These are phyloP conservation scores for Pediacus dermestoides DNA, from an alignment of 2,888 invertebrate species.

Conservation along the genomic window DNA sequence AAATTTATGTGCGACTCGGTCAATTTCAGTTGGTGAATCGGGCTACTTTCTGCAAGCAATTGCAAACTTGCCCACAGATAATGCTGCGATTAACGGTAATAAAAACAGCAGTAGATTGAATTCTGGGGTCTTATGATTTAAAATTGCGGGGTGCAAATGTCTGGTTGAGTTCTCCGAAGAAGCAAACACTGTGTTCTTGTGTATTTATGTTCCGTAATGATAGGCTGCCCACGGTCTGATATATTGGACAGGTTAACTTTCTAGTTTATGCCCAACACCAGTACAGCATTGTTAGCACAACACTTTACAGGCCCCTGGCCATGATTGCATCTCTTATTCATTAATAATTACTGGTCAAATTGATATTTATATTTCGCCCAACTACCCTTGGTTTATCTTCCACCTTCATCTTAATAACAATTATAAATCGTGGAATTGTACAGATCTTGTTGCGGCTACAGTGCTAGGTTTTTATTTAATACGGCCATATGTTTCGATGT, in stretches of 20 bases:
- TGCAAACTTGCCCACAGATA: constrained; percentile 19
- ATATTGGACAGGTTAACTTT: constrained; percentile 45
- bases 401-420: constrained; percentile 39
- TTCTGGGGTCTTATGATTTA: constrained; percentile 32
- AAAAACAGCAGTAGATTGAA: constrained; percentile 32
- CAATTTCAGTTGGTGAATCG: too few species aligned
- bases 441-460: constrained; percentile 18
- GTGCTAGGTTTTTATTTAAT: constrained; percentile 14
- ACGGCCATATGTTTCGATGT: constrained; percentile 17
- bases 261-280: constrained; percentile 42
- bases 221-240: constrained; percentile 47
- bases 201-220: constrained; percentile 49
- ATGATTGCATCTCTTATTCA: constrained; percentile 42
- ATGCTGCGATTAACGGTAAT: constrained; percentile 31
- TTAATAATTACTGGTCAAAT: constrained; percentile 43
- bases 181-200: constrained; percentile 34
- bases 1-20: too few species aligned
- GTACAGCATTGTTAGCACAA: constrained; percentile 41
- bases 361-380: constrained; percentile 42
- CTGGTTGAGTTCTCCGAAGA: constrained; percentile 32
- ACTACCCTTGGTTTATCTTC: constrained; percentile 32
- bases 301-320: constrained; percentile 44
- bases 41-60: too few species aligned
- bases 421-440: constrained; percentile 37
- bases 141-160: constrained; percentile 28